These are phyloP conservation scores for Nycteola revayana DNA, from an alignment of 2,888 invertebrate genomes.

Conservation along the genomic window DNA sequence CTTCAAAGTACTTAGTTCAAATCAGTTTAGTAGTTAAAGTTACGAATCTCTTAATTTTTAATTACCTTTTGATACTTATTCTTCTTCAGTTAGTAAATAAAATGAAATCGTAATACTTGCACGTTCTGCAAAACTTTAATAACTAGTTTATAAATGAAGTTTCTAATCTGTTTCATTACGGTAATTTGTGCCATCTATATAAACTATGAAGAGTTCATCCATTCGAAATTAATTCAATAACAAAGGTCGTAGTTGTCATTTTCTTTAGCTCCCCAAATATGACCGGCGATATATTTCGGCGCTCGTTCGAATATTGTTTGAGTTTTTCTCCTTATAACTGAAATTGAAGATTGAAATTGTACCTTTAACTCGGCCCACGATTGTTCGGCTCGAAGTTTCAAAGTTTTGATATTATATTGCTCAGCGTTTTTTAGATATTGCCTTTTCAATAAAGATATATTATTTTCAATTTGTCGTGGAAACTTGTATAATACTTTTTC, in stretches of 20 bases:
- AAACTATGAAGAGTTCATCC: constrained; percentile 51
- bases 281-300: constrained; percentile 19
- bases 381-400: constrained; percentile 18
- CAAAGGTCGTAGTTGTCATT: constrained; percentile 55
- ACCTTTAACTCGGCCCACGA: constrained; percentile 17
- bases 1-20: no score
- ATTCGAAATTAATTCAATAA: constrained; percentile 69
- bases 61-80: no score
- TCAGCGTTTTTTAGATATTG: constrained; percentile 24
- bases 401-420: constrained; percentile 25
- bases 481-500: no score
- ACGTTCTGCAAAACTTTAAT: no score
- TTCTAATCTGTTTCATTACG: no score
- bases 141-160: no score
- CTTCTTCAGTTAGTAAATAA: no score
- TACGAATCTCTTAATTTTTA: no score
- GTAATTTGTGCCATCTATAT: no score
- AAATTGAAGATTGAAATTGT: constrained; percentile 30
- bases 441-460: constrained; percentile 22
- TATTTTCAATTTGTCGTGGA: constrained; percentile 22
- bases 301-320: constrained; percentile 18
- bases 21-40: no score
- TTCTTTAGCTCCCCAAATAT: constrained; percentile 37
- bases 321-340: constrained; percentile 16
- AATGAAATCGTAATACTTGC: no score